Percentiles rank a stretch among this genome's conserved stretches.
phyloP scores from a whole-genome alignment of 2,888 invertebrate species.

The Neria commutata region DNA sequence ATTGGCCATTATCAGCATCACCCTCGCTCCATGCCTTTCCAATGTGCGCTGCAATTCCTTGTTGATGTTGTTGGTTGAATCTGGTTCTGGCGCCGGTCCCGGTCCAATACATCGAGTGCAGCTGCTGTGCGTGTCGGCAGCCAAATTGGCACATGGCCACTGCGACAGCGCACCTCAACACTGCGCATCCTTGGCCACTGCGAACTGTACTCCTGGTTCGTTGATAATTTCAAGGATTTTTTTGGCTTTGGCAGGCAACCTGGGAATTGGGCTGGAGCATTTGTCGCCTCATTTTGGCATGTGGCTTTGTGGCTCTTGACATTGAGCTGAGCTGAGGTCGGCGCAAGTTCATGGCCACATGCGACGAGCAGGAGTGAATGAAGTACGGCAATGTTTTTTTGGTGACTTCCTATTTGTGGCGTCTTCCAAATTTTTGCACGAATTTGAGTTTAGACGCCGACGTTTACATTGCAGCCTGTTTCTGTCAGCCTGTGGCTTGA shows the following conservation, averaged over 20 bases:
- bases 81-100: too few species aligned
- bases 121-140: not conserved
- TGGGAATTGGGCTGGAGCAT: conserved; percentile 24
- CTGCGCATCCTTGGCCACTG: conserved; percentile 1
- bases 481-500: conserved; percentile 49
- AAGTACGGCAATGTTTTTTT: too few species aligned
- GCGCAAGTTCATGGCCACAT: conserved; percentile 2
- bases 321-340: not conserved
- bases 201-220: conserved; percentile 51
- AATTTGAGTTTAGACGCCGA: too few species aligned
- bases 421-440: too few species aligned
- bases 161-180: too few species aligned
- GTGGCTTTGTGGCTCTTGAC: not conserved
- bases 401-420: too few species aligned
- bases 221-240: conserved; percentile 57
- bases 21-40: not conserved
- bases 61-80: not conserved
- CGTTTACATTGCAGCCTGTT: conserved; percentile 17
- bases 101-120: not conserved
- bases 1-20: too few species aligned
- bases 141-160: not conserved
- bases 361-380: too few species aligned
- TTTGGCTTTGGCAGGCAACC: conserved; percentile 40
- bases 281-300: not conserved
- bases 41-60: not conserved